phyloP scores from a whole-genome alignment of 2,888 invertebrate species.

The Lysandra bellargus region DNA sequence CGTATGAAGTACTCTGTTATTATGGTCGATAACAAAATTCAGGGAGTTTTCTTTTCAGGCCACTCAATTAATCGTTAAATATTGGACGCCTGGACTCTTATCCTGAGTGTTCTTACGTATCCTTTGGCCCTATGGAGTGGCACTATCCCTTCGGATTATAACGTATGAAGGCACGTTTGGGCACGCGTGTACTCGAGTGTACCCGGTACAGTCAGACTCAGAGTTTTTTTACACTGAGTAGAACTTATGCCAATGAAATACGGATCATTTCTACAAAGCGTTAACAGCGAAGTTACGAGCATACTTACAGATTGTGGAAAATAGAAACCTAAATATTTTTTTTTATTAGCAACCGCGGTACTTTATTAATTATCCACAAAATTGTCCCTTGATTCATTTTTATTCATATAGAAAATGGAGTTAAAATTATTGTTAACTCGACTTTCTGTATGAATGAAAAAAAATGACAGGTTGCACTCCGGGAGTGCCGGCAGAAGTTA shows the following conservation, averaged over 20 bases:
- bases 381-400: too few species aligned
- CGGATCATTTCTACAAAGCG: neutral
- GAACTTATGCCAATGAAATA: neutral
- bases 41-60: conserved; percentile 50
- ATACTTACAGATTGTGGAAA: neutral
- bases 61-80: conserved; percentile 66
- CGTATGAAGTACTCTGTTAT: neutral
- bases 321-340: neutral
- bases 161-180: conserved; percentile 10
- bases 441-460: too few species aligned
- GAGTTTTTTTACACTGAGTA: neutral
- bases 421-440: too few species aligned
- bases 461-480: too few species aligned
- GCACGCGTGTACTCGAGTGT: neutral
- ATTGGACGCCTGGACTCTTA: conserved; percentile 45
- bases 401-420: too few species aligned
- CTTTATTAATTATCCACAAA: too few species aligned
- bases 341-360: neutral
- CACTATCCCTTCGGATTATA: conserved; percentile 16
- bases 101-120: conserved; percentile 47
- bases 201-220: neutral
- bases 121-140: conserved; percentile 35
- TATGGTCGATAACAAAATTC: conserved; percentile 53
- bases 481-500: too few species aligned
- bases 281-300: neutral